A percentile compares a stretch with the other conserved stretches of the same genome.
phyloP scores from a whole-genome alignment of 1,140 invertebrate species.

The Drosophila ambigua region DNA sequence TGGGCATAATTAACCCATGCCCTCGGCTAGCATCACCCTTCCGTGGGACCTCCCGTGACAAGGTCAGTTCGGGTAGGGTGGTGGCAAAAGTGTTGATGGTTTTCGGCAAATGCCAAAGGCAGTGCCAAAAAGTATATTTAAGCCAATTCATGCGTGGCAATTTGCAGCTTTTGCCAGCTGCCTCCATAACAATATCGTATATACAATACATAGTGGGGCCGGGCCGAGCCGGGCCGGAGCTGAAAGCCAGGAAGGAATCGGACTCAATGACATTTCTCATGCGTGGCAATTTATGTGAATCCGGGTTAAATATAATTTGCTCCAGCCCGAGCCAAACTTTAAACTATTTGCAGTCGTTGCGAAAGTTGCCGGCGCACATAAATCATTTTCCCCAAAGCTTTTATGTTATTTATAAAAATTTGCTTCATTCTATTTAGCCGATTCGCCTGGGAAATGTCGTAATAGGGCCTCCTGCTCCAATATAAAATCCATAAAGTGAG shows the following conservation, averaged over 20 bases:
- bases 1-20: slow-evolving; percentile 74
- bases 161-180: slow-evolving; percentile 64
- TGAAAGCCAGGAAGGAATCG: slow-evolving; percentile 16
- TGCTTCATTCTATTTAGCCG: slow-evolving; percentile 51
- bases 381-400: slow-evolving; percentile 73
- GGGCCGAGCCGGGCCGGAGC: too few relatives aligned
- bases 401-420: slow-evolving; percentile 77
- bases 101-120: slow-evolving; percentile 46
- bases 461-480: slow-evolving; percentile 62
- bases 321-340: slow-evolving; percentile 43
- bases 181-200: slow-evolving; percentile 59
- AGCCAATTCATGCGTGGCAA: slow-evolving; percentile 73
- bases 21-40: background rate
- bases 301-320: slow-evolving; percentile 46
- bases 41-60: background rate
- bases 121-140: slow-evolving; percentile 65
- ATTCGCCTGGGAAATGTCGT: slow-evolving; percentile 72
- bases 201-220: background rate
- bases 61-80: slow-evolving; percentile 24
- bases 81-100: slow-evolving; percentile 65
- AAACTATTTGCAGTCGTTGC: slow-evolving; percentile 66
- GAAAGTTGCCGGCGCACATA: slow-evolving; percentile 63
- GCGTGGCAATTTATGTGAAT: slow-evolving; percentile 73
- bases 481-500: slow-evolving; percentile 61
- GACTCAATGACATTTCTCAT: slow-evolving; percentile 76